Evolutionary conservation across 2,888 invertebrate species (phyloP), one percentile per base, ranked within the genome.

Genomic region (Galeruca laticollis): DNA sequence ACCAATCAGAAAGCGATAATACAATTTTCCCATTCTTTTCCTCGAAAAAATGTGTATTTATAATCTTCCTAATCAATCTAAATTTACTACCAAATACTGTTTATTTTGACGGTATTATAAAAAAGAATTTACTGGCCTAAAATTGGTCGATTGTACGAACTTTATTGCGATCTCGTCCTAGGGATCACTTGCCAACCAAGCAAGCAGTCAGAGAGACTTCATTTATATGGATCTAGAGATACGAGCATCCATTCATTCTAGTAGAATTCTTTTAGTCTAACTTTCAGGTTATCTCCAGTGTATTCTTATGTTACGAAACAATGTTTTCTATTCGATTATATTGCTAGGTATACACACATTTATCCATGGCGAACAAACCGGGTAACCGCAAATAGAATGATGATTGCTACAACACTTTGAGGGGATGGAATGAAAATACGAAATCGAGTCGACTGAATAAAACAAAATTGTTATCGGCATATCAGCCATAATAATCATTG

Each of bases 161-260:
- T 59, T 35, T 37, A 37, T 59, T n/a, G 8, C 57, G 37, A 57
- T 35, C 57, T 35, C 35, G 15, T 13, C 20, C 2, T 13, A 26
- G 43, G 20, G 26, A 43, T 60, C 43, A 60, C 54, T 52, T 37
- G 52, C 61, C 65, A 1, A n/a, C 40, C 40, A 40, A 40, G 40
- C 40, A 40, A 40, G 40, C 40, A 62, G 72, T 57, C 67, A 73
- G 74, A 69, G 61, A 54, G 21, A 51, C 66, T 67, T 75, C 75
- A 75, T 75, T 75, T 71, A 72, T 75, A 74, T 72, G 75, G 73
- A 74, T 75, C 73, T 68, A 59, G 57, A 66, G 66, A 66, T 69
- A 40, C 40, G 40, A n/a, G 0, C 5, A 72, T 73, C 26, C 75
- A 72, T 62, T 70, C 68, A 66, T 43, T 40, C 60, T 40, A n/a